These are phyloP conservation scores for Xylocampa areola DNA, from an alignment of 2,888 invertebrate species.

Conservation along the genomic window DNA sequence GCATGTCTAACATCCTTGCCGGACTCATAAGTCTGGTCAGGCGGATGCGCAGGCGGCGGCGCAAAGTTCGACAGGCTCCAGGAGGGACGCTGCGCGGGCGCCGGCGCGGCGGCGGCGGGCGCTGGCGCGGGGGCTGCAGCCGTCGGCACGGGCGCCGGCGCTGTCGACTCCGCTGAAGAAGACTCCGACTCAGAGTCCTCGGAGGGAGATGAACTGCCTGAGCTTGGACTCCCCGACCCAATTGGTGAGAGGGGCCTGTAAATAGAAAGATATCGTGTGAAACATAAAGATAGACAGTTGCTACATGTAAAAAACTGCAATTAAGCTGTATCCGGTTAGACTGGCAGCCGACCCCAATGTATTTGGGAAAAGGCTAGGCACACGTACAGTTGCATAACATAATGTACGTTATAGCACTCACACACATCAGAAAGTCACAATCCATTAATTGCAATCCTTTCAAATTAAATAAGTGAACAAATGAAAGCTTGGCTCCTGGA, in stretches of 20 bases:
- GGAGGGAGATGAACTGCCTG: constrained; percentile 82
- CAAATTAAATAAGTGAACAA: constrained; percentile 22
- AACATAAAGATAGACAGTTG: no score
- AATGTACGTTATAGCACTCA: neutral
- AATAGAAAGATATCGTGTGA: constrained; percentile 12
- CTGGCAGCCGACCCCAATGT: no score
- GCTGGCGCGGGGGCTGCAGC: constrained; percentile 66
- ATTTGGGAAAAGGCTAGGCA: no score
- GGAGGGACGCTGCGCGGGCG: constrained; percentile 82
- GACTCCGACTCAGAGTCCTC: constrained; percentile 79
- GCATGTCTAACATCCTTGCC: constrained; percentile 89
- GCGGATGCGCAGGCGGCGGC: constrained; percentile 76
- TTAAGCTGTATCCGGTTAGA: no score
- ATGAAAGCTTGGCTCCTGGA: constrained; percentile 24
- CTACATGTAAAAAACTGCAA: no score
- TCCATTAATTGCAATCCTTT: constrained; percentile 29
- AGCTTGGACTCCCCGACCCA: constrained; percentile 83
- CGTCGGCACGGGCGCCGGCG: constrained; percentile 89
- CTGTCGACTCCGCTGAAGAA: constrained; percentile 91
- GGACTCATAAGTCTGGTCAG: constrained; percentile 85
- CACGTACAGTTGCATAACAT: no score
- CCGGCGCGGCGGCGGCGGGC: constrained; percentile 64
- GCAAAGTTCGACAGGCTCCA: constrained; percentile 86
- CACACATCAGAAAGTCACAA: constrained; percentile 9
- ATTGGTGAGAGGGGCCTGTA: constrained; percentile 84